phyloP scores from a whole-genome alignment of 1,140 invertebrate species.

The Microplitis demolitor region DNA sequence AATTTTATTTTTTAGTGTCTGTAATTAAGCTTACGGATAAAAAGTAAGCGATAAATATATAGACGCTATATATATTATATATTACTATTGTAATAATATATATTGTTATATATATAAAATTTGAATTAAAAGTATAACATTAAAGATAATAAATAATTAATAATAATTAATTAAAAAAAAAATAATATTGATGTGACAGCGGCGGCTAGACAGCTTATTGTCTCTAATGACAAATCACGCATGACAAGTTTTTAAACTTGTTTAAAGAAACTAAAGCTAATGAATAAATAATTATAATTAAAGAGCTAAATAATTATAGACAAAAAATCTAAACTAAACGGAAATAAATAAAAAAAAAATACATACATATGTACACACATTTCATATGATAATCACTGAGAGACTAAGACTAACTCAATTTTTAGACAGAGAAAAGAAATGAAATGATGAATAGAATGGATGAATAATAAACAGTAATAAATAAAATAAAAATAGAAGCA shows the following conservation, averaged over 20 bases:
- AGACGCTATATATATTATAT: not conserved
- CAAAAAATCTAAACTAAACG: not conserved
- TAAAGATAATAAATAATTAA: not conserved
- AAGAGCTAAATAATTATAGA: conserved; percentile 25
- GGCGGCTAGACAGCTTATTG: conserved; percentile 56
- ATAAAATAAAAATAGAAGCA: not conserved
- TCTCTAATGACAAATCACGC: conserved; percentile 19
- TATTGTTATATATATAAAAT: conserved; percentile 15
- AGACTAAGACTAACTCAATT: conserved; percentile 63
- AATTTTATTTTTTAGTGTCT: not conserved
- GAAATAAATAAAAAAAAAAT: conserved; percentile 35
- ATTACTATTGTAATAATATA: conserved; percentile 28
- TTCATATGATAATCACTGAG: conserved; percentile 65
- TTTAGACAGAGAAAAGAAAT: conserved; percentile 33
- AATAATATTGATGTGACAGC: conserved; percentile 27
- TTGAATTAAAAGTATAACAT: conserved; percentile 2
- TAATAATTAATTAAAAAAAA: not conserved
- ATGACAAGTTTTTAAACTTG: not conserved
- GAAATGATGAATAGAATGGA: conserved; percentile 5
- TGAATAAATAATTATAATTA: not conserved
- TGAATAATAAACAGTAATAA: not conserved
- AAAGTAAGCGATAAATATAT: too few relatives aligned
- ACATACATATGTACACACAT: conserved; percentile 52
- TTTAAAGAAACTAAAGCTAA: conserved; percentile 22
- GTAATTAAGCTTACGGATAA: too few relatives aligned